Evolutionary conservation across 2,888 invertebrate species (phyloP), one percentile per base, ranked within the genome.

Genomic region (Spicauda simplicius): DNA sequence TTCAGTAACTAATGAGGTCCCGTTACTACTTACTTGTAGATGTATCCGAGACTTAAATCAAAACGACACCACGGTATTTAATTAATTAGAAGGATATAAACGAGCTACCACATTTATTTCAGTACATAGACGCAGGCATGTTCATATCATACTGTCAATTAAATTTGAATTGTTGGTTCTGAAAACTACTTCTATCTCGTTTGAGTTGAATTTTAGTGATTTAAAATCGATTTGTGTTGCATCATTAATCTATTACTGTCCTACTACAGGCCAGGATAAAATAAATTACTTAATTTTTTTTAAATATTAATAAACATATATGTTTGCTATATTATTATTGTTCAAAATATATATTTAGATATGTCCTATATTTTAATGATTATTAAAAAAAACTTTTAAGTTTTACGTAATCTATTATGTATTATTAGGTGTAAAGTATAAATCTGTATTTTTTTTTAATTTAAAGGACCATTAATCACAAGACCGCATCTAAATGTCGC

Each of bases 1-100:
- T 83, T 84, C 81, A 86, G 82, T 80, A 81, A 80, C 82, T 87
- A 90, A 90, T 87, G 82, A 89, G 86, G 79, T 79, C 71, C 80
- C 74, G 76, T 76, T 77, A 69, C 72, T 70, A 76, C 71, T 72
- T 72, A 73, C 71, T 71, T 76, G 79, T 76, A 74, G 76, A 74
- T 76, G 71, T 71, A 74, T 64, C 74, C 85, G 70, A 56, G 25
- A 54, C 60, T 70, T 77, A 87, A 87, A 89, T 87, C 86, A 85
- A 81, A 82, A 79, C 79, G 84, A 81, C 75, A 78, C 74, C 76
- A 79, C 73, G 77, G 79, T 81, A 73, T 78, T 83, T 83, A 82
- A 86, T 87, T 86, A 84, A 84, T 82, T 80, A 80, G 75, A 77
- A 75, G 56, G 52, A 61, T 66, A 56, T 82, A 83, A 77, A 82